Percentiles rank a stretch among this genome's conserved stretches.
Evolutionary conservation across 2,113 vertebrate genomes (phyloP).

Genomic region (Dendrocopos noguchii): DNA sequence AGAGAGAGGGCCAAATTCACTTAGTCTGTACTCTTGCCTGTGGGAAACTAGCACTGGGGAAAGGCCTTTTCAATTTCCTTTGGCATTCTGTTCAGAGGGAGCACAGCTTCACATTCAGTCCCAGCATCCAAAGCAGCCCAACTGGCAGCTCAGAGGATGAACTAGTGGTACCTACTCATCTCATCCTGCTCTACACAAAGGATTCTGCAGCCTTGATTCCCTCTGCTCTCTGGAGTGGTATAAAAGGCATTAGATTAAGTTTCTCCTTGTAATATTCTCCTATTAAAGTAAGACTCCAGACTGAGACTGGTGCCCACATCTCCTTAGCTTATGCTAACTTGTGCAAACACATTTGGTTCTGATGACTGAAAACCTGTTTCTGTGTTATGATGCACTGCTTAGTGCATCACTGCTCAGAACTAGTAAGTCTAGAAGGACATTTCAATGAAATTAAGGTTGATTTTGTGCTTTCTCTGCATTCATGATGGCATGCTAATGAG

Average conservation of each 20-base stretch:
- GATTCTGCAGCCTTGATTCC: background rate
- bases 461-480: background rate
- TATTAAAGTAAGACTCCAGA: background rate
- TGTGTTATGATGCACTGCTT: background rate
- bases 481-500: background rate
- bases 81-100: background rate
- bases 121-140: background rate
- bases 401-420: background rate
- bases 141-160: background rate
- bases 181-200: background rate
- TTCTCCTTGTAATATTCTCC: background rate
- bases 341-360: background rate
- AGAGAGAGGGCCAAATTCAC: background rate
- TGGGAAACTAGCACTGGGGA: background rate
- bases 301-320: background rate
- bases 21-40: background rate
- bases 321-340: background rate
- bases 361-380: background rate
- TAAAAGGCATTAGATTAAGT: background rate
- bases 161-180: background rate
- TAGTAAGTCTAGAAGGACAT: background rate
- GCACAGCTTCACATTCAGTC: background rate
- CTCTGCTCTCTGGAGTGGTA: background rate
- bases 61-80: background rate
- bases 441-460: background rate